Percentiles rank a stretch among this genome's conserved stretches.
Conservation (phyloP, 2,888 invertebrate species). For the Dicyrtoma fusca region DNA sequence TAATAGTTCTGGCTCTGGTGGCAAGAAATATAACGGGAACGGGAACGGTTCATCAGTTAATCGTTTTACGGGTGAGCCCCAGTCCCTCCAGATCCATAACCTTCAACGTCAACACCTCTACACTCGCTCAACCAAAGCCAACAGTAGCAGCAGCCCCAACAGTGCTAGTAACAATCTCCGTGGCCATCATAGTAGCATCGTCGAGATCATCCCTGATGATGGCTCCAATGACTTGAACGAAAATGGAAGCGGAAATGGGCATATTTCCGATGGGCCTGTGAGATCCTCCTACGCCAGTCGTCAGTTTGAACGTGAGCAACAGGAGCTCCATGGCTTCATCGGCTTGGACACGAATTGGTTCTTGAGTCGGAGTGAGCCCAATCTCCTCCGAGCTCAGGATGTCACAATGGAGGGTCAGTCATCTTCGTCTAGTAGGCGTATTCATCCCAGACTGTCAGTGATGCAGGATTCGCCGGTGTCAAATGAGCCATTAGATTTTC, state of each 20-base stretch:
- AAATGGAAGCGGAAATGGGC: no score
- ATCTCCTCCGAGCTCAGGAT: slow-evolving; percentile 65
- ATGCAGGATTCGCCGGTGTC: slow-evolving; percentile 19
- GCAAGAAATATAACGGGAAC: slow-evolving; percentile 3
- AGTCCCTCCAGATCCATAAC: not conserved
- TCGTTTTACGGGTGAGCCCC: not conserved
- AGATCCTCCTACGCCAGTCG: not conserved
- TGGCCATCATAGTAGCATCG: slow-evolving; percentile 24
- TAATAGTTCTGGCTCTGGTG: not conserved
- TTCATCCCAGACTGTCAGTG: slow-evolving; percentile 37
- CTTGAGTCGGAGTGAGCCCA: slow-evolving; percentile 77
- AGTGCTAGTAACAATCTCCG: not conserved
- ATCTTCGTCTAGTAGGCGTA: not conserved
- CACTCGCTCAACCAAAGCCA: slow-evolving; percentile 44
- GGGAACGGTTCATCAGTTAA: not conserved
- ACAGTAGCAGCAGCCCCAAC: slow-evolving; percentile 6
- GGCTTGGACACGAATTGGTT: slow-evolving; percentile 74
- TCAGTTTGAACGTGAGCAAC: not conserved
- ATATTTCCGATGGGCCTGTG: not conserved
- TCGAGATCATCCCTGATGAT: slow-evolving; percentile 20
- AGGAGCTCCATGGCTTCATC: slow-evolving; percentile 23
- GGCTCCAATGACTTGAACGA: not conserved
- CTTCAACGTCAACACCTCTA: slow-evolving; percentile 44
- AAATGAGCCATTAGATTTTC: slow-evolving; percentile 32
- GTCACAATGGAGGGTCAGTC: not conserved